Evolutionary conservation across 2,113 vertebrate genomes (phyloP).

Genomic region (Hirundichthys speculiger): DNA sequence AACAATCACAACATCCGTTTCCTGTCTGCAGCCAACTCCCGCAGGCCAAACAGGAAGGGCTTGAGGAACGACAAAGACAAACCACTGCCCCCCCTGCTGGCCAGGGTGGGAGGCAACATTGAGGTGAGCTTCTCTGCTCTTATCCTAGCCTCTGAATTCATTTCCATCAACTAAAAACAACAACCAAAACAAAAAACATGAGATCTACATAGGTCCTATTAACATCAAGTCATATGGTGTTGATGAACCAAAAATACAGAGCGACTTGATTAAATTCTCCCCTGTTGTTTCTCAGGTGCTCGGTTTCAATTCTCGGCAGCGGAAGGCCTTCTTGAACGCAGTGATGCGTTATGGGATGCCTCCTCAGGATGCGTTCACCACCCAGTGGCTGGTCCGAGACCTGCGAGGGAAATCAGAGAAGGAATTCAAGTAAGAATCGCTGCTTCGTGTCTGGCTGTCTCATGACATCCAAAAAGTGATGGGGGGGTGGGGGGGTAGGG

Average conservation of each 20-base stretch:
- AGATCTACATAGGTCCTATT: too few relatives aligned
- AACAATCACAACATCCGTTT: background rate
- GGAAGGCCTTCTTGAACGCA: constrained; percentile 98
- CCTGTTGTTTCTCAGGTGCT: constrained; percentile 82
- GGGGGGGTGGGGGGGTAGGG: too few relatives aligned
- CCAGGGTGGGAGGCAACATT: constrained; percentile 97
- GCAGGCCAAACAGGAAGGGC: constrained; percentile 94
- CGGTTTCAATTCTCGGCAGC: constrained; percentile 96
- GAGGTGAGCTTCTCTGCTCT: constrained; percentile 80
- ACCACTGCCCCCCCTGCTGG: constrained; percentile 95
- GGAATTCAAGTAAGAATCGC: constrained; percentile 90
- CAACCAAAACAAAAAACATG: too few relatives aligned
- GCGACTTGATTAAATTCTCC: too few relatives aligned
- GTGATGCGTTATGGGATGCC: constrained; percentile 99
- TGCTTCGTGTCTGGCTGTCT: background rate
- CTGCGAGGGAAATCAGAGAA: constrained; percentile 97
- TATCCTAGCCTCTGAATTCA: too few relatives aligned
- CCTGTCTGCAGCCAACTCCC: constrained; percentile 85
- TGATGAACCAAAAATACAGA: too few relatives aligned
- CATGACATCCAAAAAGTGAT: background rate
- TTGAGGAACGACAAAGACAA: constrained; percentile 97
- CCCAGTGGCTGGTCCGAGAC: constrained; percentile 97
- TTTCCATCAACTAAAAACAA: too few relatives aligned
- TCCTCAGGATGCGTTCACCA: constrained; percentile 97
- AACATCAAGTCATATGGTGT: too few relatives aligned